Conservation (phyloP, 2,113 vertebrate species). For the Pterocles burchelli region DNA sequence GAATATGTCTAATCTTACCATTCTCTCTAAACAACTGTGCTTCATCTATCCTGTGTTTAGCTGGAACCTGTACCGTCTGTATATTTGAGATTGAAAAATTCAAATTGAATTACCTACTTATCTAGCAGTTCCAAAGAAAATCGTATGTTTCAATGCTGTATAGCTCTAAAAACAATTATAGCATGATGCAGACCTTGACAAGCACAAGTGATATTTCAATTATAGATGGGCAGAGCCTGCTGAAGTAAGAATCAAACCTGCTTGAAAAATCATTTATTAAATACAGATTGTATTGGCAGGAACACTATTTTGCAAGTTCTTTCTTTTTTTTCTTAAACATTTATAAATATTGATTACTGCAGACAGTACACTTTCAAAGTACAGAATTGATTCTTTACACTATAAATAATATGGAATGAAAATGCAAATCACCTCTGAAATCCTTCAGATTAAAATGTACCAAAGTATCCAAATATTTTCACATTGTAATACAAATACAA, state of each 20-base stretch:
- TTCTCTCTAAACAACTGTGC: neutral
- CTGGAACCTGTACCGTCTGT: neutral
- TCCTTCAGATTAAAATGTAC: neutral
- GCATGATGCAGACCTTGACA: neutral
- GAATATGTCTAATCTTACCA: neutral
- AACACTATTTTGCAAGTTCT: neutral
- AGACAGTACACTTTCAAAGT: neutral
- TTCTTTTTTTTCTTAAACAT: neutral
- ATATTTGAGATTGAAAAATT: neutral
- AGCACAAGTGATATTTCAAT: conserved; percentile 18
- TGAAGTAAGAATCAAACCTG: neutral
- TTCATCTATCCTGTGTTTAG: neutral
- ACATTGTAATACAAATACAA: neutral
- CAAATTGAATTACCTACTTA: neutral
- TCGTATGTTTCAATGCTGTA: neutral
- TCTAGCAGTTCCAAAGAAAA: neutral
- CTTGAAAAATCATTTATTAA: conserved; percentile 29
- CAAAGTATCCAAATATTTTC: neutral
- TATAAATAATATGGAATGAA: neutral
- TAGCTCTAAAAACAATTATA: conserved; percentile 5
- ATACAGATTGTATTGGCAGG: neutral
- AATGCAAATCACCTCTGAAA: neutral
- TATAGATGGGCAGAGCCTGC: neutral
- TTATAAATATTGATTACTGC: conserved; percentile 5
- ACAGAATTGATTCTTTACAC: neutral